Base-by-base conservation (phyloP, 2,113 vertebrate genomes). In the Vulpes vulpes region DNA sequence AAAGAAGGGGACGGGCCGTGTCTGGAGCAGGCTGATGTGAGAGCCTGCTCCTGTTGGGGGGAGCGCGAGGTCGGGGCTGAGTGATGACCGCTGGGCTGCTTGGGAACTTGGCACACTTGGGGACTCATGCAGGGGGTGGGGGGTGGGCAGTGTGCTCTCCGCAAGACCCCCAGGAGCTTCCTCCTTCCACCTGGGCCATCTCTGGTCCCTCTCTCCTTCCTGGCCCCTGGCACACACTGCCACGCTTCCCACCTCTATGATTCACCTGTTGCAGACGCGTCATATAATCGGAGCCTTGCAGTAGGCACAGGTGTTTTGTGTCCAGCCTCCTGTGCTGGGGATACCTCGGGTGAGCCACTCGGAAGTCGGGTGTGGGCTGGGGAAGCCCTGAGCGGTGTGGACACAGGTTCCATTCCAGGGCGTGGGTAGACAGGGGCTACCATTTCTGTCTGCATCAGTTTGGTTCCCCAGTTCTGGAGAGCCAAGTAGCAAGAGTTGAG, bases 1-100 rank as follows among this genome's bases (percentile, higher is more conserved):
- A 57, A 27, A 38, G 0, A 4, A 15, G 0, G 0, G 27, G 32
- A 64, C 38, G 49, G 35, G 65, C 30, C 62, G 2, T 3, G 3
- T 51, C 25, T 14, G 17, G 32, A 85, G 60, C 27, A 79, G 49
- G 51, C 30, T 57, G 19, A 59, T 30, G 51, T 23, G 51, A 22
- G 4, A 43, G 16, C n/a, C 74, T 60, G 32, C 32, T 55, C 9
- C 32, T 4, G 17, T 10, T 6, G 2, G 43, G 25, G 8, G 32
- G 11, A 65, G 59, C 32, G 5, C 0, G 17, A 78, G 51, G 27
- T 60, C 1, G 0, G 60, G 30, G 19, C 30, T 64, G 82, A 55
- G 12, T 55, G 81, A 20, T 27, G 30, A 14, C 20, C 15, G 7
- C 6, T 0, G 55, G 38, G 59, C n/a, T 83, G 73, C 49, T 59